Conservation (phyloP, 64 coral and sea anemone species). For the Dendronephthya gigantea region DNA sequence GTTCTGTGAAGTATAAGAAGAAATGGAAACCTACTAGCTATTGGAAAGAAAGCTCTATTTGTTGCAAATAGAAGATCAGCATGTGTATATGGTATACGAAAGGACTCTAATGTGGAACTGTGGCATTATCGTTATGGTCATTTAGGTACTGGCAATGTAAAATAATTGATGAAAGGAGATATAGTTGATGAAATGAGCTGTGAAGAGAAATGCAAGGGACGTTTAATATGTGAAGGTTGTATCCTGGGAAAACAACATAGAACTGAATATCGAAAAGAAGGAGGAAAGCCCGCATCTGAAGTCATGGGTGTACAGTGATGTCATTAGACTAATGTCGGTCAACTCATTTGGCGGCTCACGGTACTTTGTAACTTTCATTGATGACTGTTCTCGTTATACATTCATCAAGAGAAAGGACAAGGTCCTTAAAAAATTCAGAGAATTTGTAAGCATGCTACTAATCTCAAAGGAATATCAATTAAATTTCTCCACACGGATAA, state of each 20-base stretch:
- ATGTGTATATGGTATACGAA: not conserved
- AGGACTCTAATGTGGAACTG: not conserved
- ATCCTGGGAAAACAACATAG: constrained; percentile 21
- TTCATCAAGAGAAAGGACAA: constrained; percentile 32
- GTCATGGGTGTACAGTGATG: constrained; percentile 36
- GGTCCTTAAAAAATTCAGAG: constrained; percentile 30
- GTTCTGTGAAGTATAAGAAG: too few species aligned
- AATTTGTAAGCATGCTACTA: constrained; percentile 25
- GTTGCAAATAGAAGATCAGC: constrained; percentile 3
- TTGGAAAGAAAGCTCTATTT: constrained; percentile 26
- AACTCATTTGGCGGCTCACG: constrained; percentile 2
- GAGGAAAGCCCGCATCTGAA: constrained; percentile 16
- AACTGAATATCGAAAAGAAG: not conserved
- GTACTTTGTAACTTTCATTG: constrained; percentile 40
- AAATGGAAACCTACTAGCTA: not conserved
- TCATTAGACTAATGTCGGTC: constrained; percentile 26
- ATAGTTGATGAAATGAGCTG: constrained; percentile 12
- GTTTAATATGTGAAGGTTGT: constrained; percentile 23
- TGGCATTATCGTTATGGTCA: constrained; percentile 29
- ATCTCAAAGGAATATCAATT: constrained; percentile 9
- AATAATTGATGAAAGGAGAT: constrained; percentile 24
- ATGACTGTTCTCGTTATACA: constrained; percentile 14
- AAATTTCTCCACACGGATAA: constrained; percentile 30
- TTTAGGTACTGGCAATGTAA: constrained; percentile 28
- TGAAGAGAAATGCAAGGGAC: not conserved